Evolutionary conservation across 1,140 invertebrate genomes (phyloP).

Genomic region (Maconellicoccus hirsutus): DNA sequence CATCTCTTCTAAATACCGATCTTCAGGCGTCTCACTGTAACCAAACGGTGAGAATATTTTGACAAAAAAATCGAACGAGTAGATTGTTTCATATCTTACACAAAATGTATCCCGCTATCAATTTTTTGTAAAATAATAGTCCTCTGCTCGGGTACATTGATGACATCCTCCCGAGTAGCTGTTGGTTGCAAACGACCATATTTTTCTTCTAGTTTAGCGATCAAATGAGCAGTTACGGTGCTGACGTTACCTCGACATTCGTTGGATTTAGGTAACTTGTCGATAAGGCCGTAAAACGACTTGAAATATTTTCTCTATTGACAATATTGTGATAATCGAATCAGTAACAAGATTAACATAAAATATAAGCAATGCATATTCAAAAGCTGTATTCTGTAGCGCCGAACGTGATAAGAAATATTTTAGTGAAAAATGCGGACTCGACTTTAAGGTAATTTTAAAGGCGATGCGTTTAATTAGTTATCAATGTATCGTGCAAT

Average conservation of each 20-base stretch:
- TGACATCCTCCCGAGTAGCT: constrained; percentile 38
- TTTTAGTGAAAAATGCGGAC: too few relatives aligned
- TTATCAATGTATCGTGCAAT: too few relatives aligned
- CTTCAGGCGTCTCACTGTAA: constrained; percentile 27
- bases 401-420: too few relatives aligned
- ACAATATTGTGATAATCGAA: background rate
- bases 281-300: constrained; percentile 27
- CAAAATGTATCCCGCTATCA: constrained; percentile 31
- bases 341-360: too few relatives aligned
- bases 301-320: constrained; percentile 29
- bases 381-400: background rate
- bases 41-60: background rate
- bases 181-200: constrained; percentile 47
- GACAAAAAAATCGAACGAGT: constrained; percentile 12
- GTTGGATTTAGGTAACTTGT: constrained; percentile 28
- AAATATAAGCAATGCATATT: background rate
- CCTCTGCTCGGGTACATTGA: constrained; percentile 41
- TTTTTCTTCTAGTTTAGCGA: constrained; percentile 46
- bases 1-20: constrained; percentile 27
- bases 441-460: too few relatives aligned
- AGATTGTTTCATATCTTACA: constrained; percentile 27
- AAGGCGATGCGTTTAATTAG: too few relatives aligned
- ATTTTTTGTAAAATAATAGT: constrained; percentile 39
- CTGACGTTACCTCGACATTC: constrained; percentile 25
- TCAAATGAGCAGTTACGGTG: constrained; percentile 37